Evolutionary conservation across 2,797 vertebrate species (phyloP), one percentile per base, ranked within the genome.

Genomic region (Eurystomus glaucurus): DNA sequence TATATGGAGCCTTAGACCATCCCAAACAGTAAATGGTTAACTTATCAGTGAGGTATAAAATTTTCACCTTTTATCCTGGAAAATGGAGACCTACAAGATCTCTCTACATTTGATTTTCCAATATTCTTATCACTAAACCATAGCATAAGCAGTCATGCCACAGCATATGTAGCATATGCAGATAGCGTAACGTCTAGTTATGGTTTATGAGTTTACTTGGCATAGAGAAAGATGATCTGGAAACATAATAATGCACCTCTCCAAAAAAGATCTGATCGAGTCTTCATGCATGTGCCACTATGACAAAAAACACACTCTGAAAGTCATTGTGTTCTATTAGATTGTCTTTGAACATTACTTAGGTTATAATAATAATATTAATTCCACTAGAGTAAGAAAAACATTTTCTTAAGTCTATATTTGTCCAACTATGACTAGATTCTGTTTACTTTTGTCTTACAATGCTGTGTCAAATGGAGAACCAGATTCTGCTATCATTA

Each of bases 71-170:
- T 58, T 62, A 18, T 64, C 52, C 7, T 14, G 14, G 46, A 84
- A 81, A 75, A 61, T 0, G 31, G 10, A 86, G 8, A n/a, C 33
- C 0, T 23, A 70, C 75, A 26, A 68, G 11, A 52, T 75, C 31
- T 77, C n/a, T 77, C 8, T 15, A 26, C n/a, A 19, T 55, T 33
- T 83, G 55, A 37, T 81, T 83, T 93, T 55, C 57, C 92, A 65
- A 35, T 13, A 29, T 68, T 54, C 37, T 57, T 11, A 31, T 45
- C 28, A 45, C 13, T 43, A 64, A 68, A 11, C 6, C 5, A 4
- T 46, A 85, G 57, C 74, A 60, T 51, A 71, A 52, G 58, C 3
- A 75, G 57, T 13, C 37, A 3, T 39, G 22, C 18, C 33, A 71
- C 28, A 83, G 61, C 39, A 45, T 48, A n/a, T n/a, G 52, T 26